Percentiles rank a stretch among this genome's conserved stretches.
These are phyloP conservation scores for Aphidius ervi DNA, from an alignment of 1,140 invertebrate species.

Conservation along the genomic window DNA sequence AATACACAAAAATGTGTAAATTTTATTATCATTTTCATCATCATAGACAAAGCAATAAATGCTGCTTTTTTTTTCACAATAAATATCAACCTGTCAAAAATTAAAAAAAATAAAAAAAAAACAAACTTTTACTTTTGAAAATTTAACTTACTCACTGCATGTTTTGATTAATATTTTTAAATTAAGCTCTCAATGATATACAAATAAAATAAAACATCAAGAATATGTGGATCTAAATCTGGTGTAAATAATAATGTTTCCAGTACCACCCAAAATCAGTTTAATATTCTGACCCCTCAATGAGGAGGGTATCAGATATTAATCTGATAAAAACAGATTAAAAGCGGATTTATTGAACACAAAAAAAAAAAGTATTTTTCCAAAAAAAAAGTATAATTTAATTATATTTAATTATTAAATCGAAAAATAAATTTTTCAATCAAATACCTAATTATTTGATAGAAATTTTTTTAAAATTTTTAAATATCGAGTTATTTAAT, in stretches of 20 bases:
- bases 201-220: slow-evolving; percentile 97
- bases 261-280: too few relatives aligned
- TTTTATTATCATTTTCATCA: not conserved
- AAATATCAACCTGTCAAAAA: not conserved
- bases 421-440: too few relatives aligned
- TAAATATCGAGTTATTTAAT: too few relatives aligned
- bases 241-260: slow-evolving; percentile 94
- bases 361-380: too few relatives aligned
- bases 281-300: too few relatives aligned
- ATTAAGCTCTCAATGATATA: slow-evolving; percentile 68
- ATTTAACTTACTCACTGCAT: not conserved
- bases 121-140: not conserved
- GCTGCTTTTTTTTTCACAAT: slow-evolving; percentile 5
- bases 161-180: not conserved
- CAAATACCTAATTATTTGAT: too few relatives aligned
- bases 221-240: slow-evolving; percentile 92
- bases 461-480: too few relatives aligned
- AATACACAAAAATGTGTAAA: not conserved
- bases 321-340: too few relatives aligned
- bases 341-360: too few relatives aligned
- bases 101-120: not conserved
- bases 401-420: too few relatives aligned
- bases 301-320: too few relatives aligned
- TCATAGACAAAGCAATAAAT: not conserved
- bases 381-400: too few relatives aligned